Evolutionary conservation across 2,797 vertebrate genomes (phyloP).

Genomic region (Acanthurus tractus): DNA sequence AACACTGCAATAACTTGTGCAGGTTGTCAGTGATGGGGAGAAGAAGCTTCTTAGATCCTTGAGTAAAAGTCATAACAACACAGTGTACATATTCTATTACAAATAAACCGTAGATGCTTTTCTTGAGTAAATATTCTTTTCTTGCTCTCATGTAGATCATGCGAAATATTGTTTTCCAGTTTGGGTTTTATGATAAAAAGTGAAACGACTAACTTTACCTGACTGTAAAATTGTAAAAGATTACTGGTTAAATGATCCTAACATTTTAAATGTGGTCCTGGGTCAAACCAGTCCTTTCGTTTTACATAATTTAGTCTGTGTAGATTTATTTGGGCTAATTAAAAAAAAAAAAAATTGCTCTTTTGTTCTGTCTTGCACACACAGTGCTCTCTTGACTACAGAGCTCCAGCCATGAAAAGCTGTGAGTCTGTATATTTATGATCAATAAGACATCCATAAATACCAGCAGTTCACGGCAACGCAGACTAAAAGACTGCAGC

Average conservation of each 20-base stretch:
- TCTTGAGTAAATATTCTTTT: background rate
- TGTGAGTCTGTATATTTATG: slow-evolving; percentile 39
- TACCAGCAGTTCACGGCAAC: slow-evolving; percentile 41
- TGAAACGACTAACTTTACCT: too few relatives aligned
- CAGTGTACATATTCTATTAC: background rate
- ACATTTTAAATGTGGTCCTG: too few relatives aligned
- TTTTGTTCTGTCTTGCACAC: background rate
- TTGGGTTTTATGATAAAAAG: too few relatives aligned
- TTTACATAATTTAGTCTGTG: background rate
- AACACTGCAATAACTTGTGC: too few relatives aligned
- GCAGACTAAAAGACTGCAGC: slow-evolving; percentile 28
- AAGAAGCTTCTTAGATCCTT: too few relatives aligned
- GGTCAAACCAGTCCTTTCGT: background rate
- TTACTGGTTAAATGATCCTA: too few relatives aligned
- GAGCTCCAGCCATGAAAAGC: slow-evolving; percentile 42
- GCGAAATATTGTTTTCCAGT: too few relatives aligned
- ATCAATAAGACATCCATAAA: slow-evolving; percentile 59
- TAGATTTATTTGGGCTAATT: background rate
- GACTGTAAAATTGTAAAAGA: too few relatives aligned
- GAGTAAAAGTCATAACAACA: background rate
- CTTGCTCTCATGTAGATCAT: too few relatives aligned
- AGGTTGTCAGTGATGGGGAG: too few relatives aligned
- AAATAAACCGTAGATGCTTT: background rate
- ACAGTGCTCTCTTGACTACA: slow-evolving; percentile 21
- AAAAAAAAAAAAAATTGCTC: too few relatives aligned